A percentile compares a stretch with the other conserved stretches of the same genome.
Conservation (phyloP, 2,888 invertebrate species). For the Clistopyga incitator region DNA sequence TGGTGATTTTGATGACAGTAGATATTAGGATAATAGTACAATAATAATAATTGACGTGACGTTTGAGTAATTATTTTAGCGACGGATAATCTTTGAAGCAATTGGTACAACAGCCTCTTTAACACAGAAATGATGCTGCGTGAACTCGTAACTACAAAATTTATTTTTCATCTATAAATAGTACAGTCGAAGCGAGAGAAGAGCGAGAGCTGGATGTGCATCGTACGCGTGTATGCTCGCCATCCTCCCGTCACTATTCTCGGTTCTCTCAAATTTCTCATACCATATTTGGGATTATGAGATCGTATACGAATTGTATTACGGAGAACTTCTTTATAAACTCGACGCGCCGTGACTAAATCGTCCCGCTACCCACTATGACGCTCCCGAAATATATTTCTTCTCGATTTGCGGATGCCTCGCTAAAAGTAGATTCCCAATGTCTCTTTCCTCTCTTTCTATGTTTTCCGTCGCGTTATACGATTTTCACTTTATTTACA, state of each 20-base stretch:
- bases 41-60: slow-evolving; percentile 47
- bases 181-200: slow-evolving; percentile 63
- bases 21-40: background rate
- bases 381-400: slow-evolving; percentile 39
- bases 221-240: slow-evolving; percentile 56
- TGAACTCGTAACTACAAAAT: slow-evolving; percentile 80
- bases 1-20: background rate
- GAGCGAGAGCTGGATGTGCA: slow-evolving; percentile 28
- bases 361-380: slow-evolving; percentile 17
- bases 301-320: slow-evolving; percentile 49
- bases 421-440: slow-evolving; percentile 59
- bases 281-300: slow-evolving; percentile 83
- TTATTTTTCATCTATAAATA: slow-evolving; percentile 83
- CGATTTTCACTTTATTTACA: background rate
- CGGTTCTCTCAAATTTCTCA: slow-evolving; percentile 84
- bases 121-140: slow-evolving; percentile 76
- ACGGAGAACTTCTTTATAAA: slow-evolving; percentile 61
- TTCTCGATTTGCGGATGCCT: slow-evolving; percentile 46
- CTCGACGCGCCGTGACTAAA: slow-evolving; percentile 16
- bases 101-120: slow-evolving; percentile 62
- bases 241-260: slow-evolving; percentile 83
- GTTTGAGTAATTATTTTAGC: background rate
- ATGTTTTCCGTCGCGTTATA: background rate
- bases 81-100: slow-evolving; percentile 72
- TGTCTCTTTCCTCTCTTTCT: background rate